Evolutionary conservation across 2,888 invertebrate genomes (phyloP), one percentile per base, ranked within the genome.

Genomic region (Noctua janthina): DNA sequence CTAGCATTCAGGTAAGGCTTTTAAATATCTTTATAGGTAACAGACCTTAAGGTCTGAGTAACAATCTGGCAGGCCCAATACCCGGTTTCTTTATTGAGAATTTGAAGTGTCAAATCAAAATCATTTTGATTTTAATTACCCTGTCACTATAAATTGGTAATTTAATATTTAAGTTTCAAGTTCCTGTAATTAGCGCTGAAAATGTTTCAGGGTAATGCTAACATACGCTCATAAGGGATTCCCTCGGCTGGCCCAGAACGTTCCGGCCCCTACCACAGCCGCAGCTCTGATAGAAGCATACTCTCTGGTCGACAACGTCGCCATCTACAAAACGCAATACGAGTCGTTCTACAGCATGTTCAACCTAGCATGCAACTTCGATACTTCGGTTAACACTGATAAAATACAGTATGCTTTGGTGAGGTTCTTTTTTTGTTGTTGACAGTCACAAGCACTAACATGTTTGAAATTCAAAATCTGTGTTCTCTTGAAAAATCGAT

Each of bases 381-480:
- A 98, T 35, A 97, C 98, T 89, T 97, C 98, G 95, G 94, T 96
- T 64, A 94, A 96, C n/a, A 95, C 97, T 4, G 98, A 98, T 91
- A 96, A 98, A 78, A 97, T 98, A 85, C 98, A 98, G 87, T 98
- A 98, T 93, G 97, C 98, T 74, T 93, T 98, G 95, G 98, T 98
- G 93, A 96, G 97, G 96, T 5, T 5, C 1, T 54, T 68, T 54
- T 68, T 68, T 35, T 29, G 62, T 62, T 59, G 2, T 5, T n/a
- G n/a, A 59, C 59, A 11, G 7, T 62, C 2, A 29, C 62, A 15
- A 29, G 64, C 64, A 64, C 17, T n/a, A 59, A 59, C 11, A 59
- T n/a, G 62, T 29, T 29, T 20, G 35, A 35, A 10, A 64, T 39
- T 64, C 10, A 10, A 64, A 35, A 64, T 17, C 17, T 8, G 4